phyloP scores from a whole-genome alignment of 2,113 vertebrate genomes.

The human (Homo sapiens) region DNA sequence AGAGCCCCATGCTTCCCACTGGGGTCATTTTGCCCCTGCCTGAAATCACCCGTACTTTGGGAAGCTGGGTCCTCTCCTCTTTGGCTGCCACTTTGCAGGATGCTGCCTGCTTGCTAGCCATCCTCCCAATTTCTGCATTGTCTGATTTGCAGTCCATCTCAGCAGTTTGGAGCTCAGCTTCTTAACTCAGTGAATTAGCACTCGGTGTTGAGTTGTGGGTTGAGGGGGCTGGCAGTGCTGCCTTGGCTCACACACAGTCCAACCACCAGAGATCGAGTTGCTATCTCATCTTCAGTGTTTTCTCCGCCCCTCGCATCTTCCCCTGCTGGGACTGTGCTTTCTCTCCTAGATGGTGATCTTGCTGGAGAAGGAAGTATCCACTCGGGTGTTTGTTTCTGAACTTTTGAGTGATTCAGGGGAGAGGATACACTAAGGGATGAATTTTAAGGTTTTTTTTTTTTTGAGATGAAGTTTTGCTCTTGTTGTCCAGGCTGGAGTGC shows the following conservation, averaged over 20 bases:
- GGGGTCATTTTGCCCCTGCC: background rate
- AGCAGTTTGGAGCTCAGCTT: background rate
- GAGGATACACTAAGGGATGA: background rate
- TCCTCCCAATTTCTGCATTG: background rate
- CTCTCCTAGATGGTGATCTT: background rate
- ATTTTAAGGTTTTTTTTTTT: too few relatives aligned
- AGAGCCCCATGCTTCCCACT: background rate
- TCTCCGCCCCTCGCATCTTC: background rate
- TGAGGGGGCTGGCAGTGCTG: background rate
- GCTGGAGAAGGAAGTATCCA: background rate
- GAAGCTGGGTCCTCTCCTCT: background rate
- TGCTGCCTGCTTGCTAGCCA: background rate
- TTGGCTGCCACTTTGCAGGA: background rate
- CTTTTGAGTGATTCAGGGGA: background rate
- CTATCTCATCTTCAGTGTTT: background rate
- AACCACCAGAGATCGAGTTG: rapidly evolving
- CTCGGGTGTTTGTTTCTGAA: background rate
- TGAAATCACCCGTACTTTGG: too few relatives aligned
- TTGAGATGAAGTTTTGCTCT: too few relatives aligned
- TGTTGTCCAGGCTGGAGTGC: too few relatives aligned
- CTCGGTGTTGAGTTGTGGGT: rapidly evolving
- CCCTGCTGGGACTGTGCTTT: background rate
- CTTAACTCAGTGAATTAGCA: background rate
- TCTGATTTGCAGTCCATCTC: background rate
- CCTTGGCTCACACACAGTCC: too few relatives aligned